These are phyloP conservation scores for Aleiodes sp. DNA, from an alignment of 1,140 invertebrate species.

Conservation along the genomic window DNA sequence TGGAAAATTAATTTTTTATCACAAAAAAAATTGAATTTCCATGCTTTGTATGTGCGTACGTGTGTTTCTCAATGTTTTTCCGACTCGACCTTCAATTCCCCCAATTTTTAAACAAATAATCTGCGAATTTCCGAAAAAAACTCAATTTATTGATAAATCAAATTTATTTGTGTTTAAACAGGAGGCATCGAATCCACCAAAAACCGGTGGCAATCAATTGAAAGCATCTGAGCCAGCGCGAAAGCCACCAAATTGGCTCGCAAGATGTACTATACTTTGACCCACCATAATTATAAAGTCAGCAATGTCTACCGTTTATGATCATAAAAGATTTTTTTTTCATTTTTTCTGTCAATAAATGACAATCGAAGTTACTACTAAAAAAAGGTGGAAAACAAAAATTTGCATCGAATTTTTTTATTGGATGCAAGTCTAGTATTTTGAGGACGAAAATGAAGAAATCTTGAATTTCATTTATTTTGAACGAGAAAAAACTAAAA, in stretches of 20 bases:
- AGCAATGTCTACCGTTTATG: conserved; percentile 53
- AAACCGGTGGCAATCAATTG: conserved; percentile 75
- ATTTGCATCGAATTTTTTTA: conserved; percentile 41
- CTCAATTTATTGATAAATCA: conserved; percentile 33
- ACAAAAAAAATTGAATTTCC: too few relatives aligned
- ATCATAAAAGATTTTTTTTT: conserved; percentile 56
- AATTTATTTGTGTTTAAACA: conserved; percentile 50
- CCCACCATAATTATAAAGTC: conserved; percentile 59
- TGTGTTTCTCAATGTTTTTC: too few relatives aligned
- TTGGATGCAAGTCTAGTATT: conserved; percentile 49
- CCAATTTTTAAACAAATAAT: too few relatives aligned
- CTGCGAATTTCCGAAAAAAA: background rate
- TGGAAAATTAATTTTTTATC: too few relatives aligned
- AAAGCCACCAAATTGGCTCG: conserved; percentile 78
- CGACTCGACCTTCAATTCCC: too few relatives aligned
- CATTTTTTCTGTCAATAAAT: conserved; percentile 57
- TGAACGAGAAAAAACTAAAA: background rate
- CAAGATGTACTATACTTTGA: conserved; percentile 80
- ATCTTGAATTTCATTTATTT: conserved; percentile 29
- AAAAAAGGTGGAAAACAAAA: too few relatives aligned
- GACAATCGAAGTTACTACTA: conserved; percentile 52
- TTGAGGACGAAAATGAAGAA: conserved; percentile 15
- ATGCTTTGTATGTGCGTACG: too few relatives aligned
- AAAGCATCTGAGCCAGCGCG: conserved; percentile 76
- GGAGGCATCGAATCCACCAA: conserved; percentile 84